Evolutionary conservation across 1,140 invertebrate genomes (phyloP).

Genomic region (Caenorhabditis briggsae): DNA sequence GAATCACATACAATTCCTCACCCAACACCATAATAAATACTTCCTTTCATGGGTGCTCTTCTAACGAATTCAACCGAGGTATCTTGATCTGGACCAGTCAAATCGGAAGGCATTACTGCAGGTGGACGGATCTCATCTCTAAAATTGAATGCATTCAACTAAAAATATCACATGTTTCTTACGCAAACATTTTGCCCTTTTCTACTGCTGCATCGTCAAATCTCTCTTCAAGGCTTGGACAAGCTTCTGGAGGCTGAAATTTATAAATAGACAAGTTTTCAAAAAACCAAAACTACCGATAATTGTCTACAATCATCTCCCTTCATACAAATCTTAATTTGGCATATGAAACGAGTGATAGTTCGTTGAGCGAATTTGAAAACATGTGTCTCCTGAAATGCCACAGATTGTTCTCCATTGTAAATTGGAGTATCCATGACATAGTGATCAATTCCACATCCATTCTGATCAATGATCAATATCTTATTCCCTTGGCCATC

Average conservation of each 20-base stretch:
- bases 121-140: constrained; percentile 51
- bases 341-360: constrained; percentile 76
- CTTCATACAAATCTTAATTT: constrained; percentile 77
- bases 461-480: constrained; percentile 77
- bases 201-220: constrained; percentile 33
- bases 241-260: constrained; percentile 73
- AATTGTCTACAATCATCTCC: constrained; percentile 72
- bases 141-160: neutral
- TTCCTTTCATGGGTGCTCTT: constrained; percentile 30
- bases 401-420: constrained; percentile 71
- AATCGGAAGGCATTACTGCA: constrained; percentile 38
- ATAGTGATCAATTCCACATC: constrained; percentile 76
- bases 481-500: constrained; percentile 76
- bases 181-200: constrained; percentile 40
- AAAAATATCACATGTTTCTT: neutral
- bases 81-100: neutral
- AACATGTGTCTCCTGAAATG: constrained; percentile 76
- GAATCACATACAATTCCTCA: neutral
- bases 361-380: constrained; percentile 78
- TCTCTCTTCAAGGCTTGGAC: constrained; percentile 70
- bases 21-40: constrained; percentile 10
- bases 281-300: constrained; percentile 67
- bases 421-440: constrained; percentile 75
- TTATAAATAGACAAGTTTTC: neutral
- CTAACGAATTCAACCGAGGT: neutral